A percentile compares a stretch with the other conserved stretches of the same genome.
Conservation (phyloP, 2,113 vertebrate genomes). For the Psammodynastes pulverulentus region DNA sequence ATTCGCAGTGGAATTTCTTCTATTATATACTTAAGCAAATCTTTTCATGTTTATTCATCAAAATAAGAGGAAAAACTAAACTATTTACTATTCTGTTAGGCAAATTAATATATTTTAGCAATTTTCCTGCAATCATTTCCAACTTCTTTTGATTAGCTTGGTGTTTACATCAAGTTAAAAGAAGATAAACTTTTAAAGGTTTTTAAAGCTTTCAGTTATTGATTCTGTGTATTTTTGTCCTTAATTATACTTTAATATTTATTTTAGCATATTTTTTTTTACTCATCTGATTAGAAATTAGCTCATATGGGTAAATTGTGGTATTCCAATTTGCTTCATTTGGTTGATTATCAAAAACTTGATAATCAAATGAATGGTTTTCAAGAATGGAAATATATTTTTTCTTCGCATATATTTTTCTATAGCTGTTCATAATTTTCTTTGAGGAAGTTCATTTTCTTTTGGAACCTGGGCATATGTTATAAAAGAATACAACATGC, state of each 20-base stretch:
- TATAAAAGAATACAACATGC: slow-evolving; percentile 11
- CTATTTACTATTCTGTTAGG: slow-evolving; percentile 35
- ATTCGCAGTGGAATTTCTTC: slow-evolving; percentile 24
- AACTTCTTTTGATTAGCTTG: slow-evolving; percentile 32
- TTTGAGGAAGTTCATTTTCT: neutral
- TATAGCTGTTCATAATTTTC: slow-evolving; percentile 13
- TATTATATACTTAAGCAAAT: slow-evolving; percentile 15
- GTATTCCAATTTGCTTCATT: neutral
- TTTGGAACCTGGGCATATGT: neutral
- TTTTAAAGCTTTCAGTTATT: slow-evolving; percentile 3
- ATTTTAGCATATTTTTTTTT: neutral
- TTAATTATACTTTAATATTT: slow-evolving; percentile 16
- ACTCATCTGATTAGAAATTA: neutral
- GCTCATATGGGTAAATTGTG: neutral
- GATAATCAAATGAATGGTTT: neutral
- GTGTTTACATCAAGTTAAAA: slow-evolving; percentile 15
- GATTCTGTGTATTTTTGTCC: neutral
- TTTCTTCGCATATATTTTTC: neutral
- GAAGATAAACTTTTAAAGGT: slow-evolving; percentile 26
- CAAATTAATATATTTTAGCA: slow-evolving; percentile 10
- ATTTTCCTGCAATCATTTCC: slow-evolving; percentile 40
- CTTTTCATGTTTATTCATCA: slow-evolving; percentile 48
- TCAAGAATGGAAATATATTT: neutral
- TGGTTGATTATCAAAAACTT: slow-evolving; percentile 10
- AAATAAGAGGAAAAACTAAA: slow-evolving; percentile 47